phyloP scores from a whole-genome alignment of 2,113 vertebrate genomes.

The Phrynosoma platyrhinos region DNA sequence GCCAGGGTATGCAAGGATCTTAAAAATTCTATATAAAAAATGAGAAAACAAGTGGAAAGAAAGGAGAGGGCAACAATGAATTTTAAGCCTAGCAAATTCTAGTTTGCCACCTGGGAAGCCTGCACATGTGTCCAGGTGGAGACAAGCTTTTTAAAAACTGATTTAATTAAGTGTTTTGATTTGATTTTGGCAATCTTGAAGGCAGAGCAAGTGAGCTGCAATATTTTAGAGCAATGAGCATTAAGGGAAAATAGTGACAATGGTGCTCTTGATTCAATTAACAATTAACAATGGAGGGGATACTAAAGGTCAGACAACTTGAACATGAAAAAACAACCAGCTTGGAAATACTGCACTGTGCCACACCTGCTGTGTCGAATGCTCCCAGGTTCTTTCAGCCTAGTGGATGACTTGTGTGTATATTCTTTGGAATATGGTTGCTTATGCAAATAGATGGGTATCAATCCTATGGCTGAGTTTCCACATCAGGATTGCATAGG shows the following conservation, averaged over 20 bases:
- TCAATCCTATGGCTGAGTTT: background rate
- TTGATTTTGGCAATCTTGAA: conserved; percentile 48
- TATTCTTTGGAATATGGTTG: too few relatives aligned
- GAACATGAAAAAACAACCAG: background rate
- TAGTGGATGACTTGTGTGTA: too few relatives aligned
- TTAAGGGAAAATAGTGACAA: background rate
- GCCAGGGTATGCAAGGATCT: accelerated
- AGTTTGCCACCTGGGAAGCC: conserved; percentile 57
- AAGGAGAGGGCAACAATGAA: conserved; percentile 44
- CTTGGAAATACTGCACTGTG: background rate
- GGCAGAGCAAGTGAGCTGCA: conserved; percentile 29
- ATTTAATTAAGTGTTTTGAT: conserved; percentile 72
- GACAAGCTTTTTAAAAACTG: conserved; percentile 58
- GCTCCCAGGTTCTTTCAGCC: background rate
- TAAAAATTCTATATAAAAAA: too few relatives aligned
- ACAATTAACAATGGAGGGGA: conserved; percentile 10
- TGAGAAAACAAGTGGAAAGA: background rate
- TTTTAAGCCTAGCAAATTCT: conserved; percentile 63
- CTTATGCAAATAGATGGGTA: too few relatives aligned
- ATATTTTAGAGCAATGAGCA: conserved; percentile 28
- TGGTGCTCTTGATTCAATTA: background rate
- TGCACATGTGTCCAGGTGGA: conserved; percentile 60
- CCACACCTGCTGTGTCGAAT: background rate
- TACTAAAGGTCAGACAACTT: conserved; percentile 15
- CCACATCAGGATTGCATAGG: background rate